Percentiles rank a stretch among this genome's conserved stretches.
phyloP scores from a whole-genome alignment of 2,888 invertebrate genomes.

The Mycalesis mineus region DNA sequence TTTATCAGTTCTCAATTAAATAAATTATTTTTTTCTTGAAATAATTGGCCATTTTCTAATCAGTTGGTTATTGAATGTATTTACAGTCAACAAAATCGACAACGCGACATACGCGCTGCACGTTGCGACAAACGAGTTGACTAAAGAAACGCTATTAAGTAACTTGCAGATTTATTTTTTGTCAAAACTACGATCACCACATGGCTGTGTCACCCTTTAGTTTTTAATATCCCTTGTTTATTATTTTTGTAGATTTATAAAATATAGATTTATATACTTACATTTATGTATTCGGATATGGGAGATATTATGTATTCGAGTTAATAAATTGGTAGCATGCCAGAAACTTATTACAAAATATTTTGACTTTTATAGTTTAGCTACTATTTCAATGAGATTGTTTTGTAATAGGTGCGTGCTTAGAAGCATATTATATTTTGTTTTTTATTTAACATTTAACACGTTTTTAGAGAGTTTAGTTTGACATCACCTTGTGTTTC shows the following conservation, averaged over 20 bases:
- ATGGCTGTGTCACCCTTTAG: conserved; percentile 32
- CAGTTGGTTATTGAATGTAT: too few species aligned
- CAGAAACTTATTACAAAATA: conserved; percentile 17
- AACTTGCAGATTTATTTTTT: background rate
- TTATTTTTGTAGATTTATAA: conserved; percentile 47
- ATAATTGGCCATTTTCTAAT: too few species aligned
- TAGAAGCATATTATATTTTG: conserved; percentile 34
- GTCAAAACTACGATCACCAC: conserved; percentile 17
- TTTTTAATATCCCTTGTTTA: conserved; percentile 37
- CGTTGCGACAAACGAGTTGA: too few species aligned
- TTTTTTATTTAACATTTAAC: conserved; percentile 45
- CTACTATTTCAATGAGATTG: conserved; percentile 14
- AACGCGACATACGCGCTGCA: too few species aligned
- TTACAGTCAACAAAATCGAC: too few species aligned
- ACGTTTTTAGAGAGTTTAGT: conserved; percentile 32
- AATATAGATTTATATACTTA: conserved; percentile 31
- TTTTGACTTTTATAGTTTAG: conserved; percentile 5
- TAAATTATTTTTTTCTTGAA: too few species aligned
- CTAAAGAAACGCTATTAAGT: too few species aligned
- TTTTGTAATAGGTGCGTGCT: conserved; percentile 21
- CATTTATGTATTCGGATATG: conserved; percentile 39
- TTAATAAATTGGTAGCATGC: conserved; percentile 29
- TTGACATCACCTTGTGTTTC: conserved; percentile 43
- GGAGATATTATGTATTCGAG: conserved; percentile 40
- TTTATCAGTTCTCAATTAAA: background rate